Percentiles rank a stretch among this genome's conserved stretches.
Conservation (phyloP, 2,888 invertebrate species). For the Philopedon plagiatum region DNA sequence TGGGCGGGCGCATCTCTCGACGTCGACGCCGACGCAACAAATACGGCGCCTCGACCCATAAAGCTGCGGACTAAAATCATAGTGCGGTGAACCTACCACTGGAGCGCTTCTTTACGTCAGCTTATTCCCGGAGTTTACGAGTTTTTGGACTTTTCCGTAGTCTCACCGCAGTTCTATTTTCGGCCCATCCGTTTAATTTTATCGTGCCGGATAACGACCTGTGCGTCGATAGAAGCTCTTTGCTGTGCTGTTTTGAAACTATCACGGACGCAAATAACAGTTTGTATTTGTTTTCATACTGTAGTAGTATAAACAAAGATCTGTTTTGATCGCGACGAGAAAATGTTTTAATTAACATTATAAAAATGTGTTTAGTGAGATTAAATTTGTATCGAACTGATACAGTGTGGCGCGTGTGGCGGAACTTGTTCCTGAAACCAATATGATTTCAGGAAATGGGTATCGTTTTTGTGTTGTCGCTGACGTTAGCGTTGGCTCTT, state of each 20-base stretch:
- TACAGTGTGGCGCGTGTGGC: conserved; percentile 35
- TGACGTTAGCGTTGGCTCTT: conserved; percentile 68
- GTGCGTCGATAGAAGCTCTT: conserved; percentile 20
- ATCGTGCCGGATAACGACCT: conserved; percentile 48
- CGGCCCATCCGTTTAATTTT: conserved; percentile 47
- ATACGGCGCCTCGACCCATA: conserved; percentile 62
- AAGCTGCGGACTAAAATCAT: conserved; percentile 68
- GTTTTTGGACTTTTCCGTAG: conserved; percentile 42
- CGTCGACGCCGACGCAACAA: conserved; percentile 69
- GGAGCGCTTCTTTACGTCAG: conserved; percentile 57
- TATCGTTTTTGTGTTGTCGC: conserved; percentile 64
- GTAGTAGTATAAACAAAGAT: conserved; percentile 13
- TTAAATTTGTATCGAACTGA: conserved; percentile 33
- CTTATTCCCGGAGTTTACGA: conserved; percentile 35
- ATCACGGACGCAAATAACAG: conserved; percentile 3
- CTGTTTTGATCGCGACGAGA: background rate
- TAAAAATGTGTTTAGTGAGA: conserved; percentile 30
- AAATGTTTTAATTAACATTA: conserved; percentile 27
- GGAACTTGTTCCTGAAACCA: conserved; percentile 31
- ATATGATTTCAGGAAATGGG: conserved; percentile 62
- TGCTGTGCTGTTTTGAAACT: conserved; percentile 24
- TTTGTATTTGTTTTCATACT: conserved; percentile 15
- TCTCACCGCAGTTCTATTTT: conserved; percentile 48
- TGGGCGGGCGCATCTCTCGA: conserved; percentile 64
- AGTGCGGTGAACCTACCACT: conserved; percentile 68